phyloP scores from a whole-genome alignment of 2,888 invertebrate genomes.

The Lydus trimaculatus region DNA sequence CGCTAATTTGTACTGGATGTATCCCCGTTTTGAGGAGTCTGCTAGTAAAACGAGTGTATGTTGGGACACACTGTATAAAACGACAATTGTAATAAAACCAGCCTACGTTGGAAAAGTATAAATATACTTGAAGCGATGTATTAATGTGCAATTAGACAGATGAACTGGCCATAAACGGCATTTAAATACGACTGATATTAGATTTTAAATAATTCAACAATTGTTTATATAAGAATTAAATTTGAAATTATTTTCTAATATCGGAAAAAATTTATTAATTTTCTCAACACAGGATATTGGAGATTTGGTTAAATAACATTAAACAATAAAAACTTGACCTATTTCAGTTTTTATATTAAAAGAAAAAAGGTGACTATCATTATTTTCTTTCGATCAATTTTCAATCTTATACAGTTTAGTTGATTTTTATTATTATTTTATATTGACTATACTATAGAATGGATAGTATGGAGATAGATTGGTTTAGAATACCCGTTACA shows the following conservation, averaged over 20 bases:
- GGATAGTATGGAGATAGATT: not conserved
- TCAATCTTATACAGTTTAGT: conserved; percentile 1
- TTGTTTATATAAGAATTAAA: not conserved
- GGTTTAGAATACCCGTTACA: conserved; percentile 5
- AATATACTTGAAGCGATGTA: not conserved
- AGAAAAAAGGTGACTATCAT: not conserved
- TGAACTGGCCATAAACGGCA: conserved; percentile 4
- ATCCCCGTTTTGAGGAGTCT: no score
- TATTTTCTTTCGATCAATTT: conserved; percentile 6
- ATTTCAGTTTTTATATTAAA: not conserved
- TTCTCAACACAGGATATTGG: conserved; percentile 1
- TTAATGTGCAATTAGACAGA: conserved; percentile 11
- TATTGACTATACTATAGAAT: not conserved
- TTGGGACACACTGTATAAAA: not conserved
- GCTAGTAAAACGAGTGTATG: no score
- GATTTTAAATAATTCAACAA: conserved; percentile 3
- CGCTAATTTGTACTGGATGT: no score
- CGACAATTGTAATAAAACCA: not conserved
- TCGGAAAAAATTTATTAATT: not conserved
- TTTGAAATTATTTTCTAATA: not conserved
- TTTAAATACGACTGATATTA: conserved; percentile 7
- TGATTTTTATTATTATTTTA: not conserved
- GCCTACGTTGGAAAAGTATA: not conserved
- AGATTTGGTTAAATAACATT: not conserved
- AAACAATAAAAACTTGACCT: conserved; percentile 5